Evolutionary conservation across 2,797 vertebrate genomes (phyloP).

Genomic region (Danio jaintianensis): DNA sequence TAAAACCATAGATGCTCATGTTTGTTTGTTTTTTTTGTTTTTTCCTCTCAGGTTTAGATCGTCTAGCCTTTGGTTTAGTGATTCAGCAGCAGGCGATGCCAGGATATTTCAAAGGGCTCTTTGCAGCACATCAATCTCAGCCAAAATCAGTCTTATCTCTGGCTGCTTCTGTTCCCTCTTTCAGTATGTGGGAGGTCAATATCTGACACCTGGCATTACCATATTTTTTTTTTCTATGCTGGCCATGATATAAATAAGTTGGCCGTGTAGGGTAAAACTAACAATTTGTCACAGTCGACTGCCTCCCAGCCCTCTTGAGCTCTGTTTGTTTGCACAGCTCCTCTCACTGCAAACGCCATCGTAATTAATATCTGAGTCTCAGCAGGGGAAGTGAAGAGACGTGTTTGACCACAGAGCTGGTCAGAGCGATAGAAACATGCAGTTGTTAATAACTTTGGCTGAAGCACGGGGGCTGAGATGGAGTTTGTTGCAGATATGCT

Average conservation of each 20-base stretch:
- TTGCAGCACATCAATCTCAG: constrained; percentile 39
- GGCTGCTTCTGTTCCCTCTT: constrained; percentile 31
- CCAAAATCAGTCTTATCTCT: constrained; percentile 42
- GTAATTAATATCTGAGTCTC: constrained; percentile 48
- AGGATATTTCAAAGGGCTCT: constrained; percentile 13
- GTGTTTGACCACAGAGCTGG: constrained; percentile 10
- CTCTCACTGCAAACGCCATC: constrained; percentile 21
- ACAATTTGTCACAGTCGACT: constrained; percentile 49
- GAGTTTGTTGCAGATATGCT: not conserved
- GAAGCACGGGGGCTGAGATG: not conserved
- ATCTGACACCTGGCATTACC: constrained; percentile 53
- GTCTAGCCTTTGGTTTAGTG: not conserved
- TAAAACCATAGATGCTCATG: not conserved
- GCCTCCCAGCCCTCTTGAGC: constrained; percentile 18
- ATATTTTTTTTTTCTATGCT: constrained; percentile 49
- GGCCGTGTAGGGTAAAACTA: constrained; percentile 36
- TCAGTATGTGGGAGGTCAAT: constrained; percentile 45
- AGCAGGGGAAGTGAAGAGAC: not conserved
- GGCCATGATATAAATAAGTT: constrained; percentile 56
- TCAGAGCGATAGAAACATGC: not conserved
- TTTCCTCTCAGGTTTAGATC: not conserved
- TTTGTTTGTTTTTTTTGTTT: not conserved
- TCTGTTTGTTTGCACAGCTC: constrained; percentile 29
- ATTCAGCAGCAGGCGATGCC: constrained; percentile 11
- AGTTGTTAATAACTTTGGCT: not conserved